A percentile compares a stretch with the other conserved stretches of the same genome.
These are phyloP conservation scores for Mormyrops boulengeri DNA, from an alignment of 2,797 vertebrate species.

Conservation along the genomic window DNA sequence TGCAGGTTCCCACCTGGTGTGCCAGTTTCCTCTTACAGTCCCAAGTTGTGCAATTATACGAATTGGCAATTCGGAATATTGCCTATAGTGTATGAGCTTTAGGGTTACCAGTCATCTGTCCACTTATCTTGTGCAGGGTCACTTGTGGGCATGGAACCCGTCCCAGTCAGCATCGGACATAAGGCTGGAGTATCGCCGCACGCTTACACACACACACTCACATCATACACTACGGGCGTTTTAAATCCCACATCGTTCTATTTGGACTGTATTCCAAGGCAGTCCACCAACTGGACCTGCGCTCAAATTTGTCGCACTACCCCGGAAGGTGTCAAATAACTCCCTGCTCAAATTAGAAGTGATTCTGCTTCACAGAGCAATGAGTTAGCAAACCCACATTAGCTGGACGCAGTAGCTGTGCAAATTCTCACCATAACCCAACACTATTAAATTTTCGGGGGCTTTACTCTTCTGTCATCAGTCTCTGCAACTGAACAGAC, in stretches of 20 bases:
- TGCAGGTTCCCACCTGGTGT: neutral
- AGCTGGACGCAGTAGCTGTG: neutral
- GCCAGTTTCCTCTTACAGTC: neutral
- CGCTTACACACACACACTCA: neutral
- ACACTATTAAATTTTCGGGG: neutral
- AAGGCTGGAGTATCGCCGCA: neutral
- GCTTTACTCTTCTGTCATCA: neutral
- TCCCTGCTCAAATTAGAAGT: neutral
- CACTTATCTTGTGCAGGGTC: neutral
- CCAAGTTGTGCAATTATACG: neutral
- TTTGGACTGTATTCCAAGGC: neutral
- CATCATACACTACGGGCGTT: neutral
- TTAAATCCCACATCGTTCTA: neutral
- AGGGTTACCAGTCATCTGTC: neutral
- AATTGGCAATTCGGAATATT: neutral
- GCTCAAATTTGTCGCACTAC: neutral
- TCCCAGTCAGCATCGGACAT: neutral
- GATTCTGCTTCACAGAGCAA: neutral
- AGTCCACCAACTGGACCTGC: neutral
- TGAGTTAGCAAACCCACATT: neutral
- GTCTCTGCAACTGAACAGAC: neutral
- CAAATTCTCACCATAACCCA: neutral
- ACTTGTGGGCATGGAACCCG: neutral
- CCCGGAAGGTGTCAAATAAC: neutral
- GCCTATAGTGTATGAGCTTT: neutral